Conservation (phyloP, 2,888 invertebrate genomes). For the Pterostichus madidus region DNA sequence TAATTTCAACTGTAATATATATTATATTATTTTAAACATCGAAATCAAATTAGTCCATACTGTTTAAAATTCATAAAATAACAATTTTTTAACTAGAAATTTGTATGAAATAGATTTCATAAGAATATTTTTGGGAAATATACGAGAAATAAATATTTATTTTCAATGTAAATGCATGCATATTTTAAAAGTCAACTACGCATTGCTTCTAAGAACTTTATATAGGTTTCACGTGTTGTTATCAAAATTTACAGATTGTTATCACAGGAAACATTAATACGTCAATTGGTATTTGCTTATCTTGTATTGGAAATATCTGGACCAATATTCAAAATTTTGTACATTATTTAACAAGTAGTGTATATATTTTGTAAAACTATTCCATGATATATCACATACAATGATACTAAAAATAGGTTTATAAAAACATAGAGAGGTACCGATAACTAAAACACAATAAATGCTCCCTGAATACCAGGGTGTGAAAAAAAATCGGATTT, state of each 20-base stretch:
- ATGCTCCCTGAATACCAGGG: slow-evolving; percentile 32
- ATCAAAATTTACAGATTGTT: neutral
- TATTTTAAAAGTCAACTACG: neutral
- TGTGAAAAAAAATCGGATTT: no score
- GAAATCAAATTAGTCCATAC: no score
- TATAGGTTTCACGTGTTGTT: neutral
- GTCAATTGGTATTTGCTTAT: slow-evolving; percentile 20
- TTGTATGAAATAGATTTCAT: no score
- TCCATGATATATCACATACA: slow-evolving; percentile 37
- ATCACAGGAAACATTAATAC: slow-evolving; percentile 29
- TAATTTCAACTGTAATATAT: no score
- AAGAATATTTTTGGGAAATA: no score
- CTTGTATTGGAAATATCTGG: slow-evolving; percentile 49
- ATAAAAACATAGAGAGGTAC: slow-evolving; percentile 41
- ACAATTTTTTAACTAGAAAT: no score
- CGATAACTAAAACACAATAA: slow-evolving; percentile 20
- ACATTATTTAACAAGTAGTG: slow-evolving; percentile 53
- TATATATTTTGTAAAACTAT: slow-evolving; percentile 44
- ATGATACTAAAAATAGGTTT: slow-evolving; percentile 39
- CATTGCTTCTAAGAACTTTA: neutral
- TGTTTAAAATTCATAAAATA: no score
- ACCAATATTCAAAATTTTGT: slow-evolving; percentile 52
- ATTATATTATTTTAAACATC: no score
- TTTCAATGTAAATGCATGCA: neutral
- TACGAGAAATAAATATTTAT: neutral